Conservation (phyloP, 2,113 vertebrate species). For the Gopherus evgoodei region DNA sequence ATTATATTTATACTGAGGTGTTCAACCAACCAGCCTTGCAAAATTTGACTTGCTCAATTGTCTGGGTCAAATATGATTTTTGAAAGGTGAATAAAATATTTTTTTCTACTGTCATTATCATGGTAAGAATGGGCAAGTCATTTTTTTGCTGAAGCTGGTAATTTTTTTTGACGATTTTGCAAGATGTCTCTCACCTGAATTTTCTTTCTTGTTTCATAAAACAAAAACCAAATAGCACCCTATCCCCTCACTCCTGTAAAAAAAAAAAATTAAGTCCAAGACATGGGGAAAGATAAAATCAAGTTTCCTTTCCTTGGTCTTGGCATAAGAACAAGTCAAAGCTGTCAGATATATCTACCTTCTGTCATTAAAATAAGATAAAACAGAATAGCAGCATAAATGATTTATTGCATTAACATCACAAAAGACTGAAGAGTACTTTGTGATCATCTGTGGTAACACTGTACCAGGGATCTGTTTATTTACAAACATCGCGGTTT, state of each 20-base stretch:
- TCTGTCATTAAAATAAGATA: background rate
- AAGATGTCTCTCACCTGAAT: background rate
- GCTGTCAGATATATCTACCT: rapidly evolving
- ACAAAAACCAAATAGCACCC: background rate
- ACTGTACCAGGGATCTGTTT: background rate
- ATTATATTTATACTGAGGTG: background rate
- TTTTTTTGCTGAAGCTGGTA: background rate
- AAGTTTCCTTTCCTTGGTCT: background rate
- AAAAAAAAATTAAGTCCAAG: background rate
- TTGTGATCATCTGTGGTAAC: background rate
- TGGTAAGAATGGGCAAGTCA: background rate
- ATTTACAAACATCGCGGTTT: background rate
- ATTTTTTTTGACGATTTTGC: background rate
- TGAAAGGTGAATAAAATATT: background rate
- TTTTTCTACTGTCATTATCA: background rate
- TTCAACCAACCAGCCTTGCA: background rate
- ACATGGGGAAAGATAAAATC: background rate
- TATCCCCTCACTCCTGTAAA: rapidly evolving
- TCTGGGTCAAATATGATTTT: background rate
- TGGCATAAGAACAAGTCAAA: background rate
- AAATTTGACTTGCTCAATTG: background rate
- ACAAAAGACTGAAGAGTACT: background rate
- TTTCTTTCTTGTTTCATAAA: background rate
- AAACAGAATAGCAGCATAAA: background rate
- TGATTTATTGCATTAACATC: background rate